Evolutionary conservation across 2,888 invertebrate species (phyloP).

Genomic region (Xestia rhomboidea): DNA sequence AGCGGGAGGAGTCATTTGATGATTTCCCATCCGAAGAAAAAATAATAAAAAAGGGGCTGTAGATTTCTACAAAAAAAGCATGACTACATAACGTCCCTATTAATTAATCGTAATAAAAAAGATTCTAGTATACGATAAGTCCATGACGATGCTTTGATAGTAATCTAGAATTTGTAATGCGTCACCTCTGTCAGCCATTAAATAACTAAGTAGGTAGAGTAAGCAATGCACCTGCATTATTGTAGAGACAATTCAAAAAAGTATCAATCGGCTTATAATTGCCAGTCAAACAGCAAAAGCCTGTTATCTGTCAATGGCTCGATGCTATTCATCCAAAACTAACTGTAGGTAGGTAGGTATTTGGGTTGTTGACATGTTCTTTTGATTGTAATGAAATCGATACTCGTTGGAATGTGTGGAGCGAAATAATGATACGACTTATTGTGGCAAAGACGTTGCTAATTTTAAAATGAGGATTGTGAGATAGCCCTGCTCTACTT

Average conservation of each 20-base stretch:
- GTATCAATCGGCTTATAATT: conserved; percentile 21
- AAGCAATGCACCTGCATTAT: conserved; percentile 5
- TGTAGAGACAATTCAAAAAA: conserved; percentile 11
- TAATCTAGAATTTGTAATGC: conserved; percentile 5
- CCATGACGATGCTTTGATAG: not conserved
- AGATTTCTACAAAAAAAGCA: not conserved
- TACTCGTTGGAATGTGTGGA: conserved; percentile 57
- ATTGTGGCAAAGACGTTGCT: not conserved
- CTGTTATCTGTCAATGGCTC: conserved; percentile 38
- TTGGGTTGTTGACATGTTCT: conserved; percentile 69
- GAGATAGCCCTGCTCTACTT: not conserved
- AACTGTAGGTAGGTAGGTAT: conserved; percentile 34
- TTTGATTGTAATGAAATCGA: conserved; percentile 70
- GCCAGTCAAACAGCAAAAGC: conserved; percentile 20
- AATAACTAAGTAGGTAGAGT: not conserved
- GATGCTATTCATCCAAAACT: conserved; percentile 29
- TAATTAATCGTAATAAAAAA: not conserved
- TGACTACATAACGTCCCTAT: not conserved
- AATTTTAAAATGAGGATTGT: not conserved
- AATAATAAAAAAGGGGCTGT: too few species aligned
- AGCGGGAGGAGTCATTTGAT: too few species aligned
- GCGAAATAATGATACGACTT: conserved; percentile 2
- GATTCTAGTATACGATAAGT: not conserved
- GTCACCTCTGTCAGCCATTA: not conserved
- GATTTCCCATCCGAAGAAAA: too few species aligned